Evolutionary conservation across 2,113 vertebrate species (phyloP), one percentile per base, ranked within the genome.

Genomic region (Psophia crepitans): DNA sequence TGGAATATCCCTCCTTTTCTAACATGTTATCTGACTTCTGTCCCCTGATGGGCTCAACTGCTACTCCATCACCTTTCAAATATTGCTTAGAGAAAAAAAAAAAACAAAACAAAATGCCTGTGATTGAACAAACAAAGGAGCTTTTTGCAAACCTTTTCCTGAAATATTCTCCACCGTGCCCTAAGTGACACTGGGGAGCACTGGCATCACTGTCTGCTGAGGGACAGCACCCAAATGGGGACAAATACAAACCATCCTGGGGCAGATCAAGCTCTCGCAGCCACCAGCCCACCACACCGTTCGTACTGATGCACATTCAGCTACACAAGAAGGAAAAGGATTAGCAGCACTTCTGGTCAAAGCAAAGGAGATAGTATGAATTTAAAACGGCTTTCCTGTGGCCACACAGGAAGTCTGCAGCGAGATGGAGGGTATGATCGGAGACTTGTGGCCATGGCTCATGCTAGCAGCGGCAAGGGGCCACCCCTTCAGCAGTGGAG

Each of bases 401-500:
- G 87, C 86, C 86, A 58, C 89, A 64, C 49, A 84, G 93, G 93
- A 96, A 90, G 84, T 61, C 74, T 69, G 84, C 65, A 79, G 35
- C 2, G 9, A 78, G 79, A 56, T 15, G 6, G 60, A 84, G 39
- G 33, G 56, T 30, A 64, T 39, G 87, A 90, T 44, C 9, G 0
- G 83, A 78, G 58, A 35, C 79, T 65, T 78, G 87, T 90, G 87
- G 90, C 65, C 57, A 2, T 3, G 7, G 89, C 57, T 96, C 57
- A 53, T 0, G 2, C 60, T 39, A 65, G 26, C 65, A 79, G 53
- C 2, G 0, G 79, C 53, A 18, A 87, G 79, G 46, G 56, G 75
- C 51, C 90, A 57, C 33, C 39, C 58, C 30, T 24, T 63, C 69
- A 23, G 69, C 1, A 3, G 8, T 69, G 69, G 51, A 85, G 85